Conservation (phyloP, 2,797 vertebrate genomes). For the Hephaestus fuliginosus region DNA sequence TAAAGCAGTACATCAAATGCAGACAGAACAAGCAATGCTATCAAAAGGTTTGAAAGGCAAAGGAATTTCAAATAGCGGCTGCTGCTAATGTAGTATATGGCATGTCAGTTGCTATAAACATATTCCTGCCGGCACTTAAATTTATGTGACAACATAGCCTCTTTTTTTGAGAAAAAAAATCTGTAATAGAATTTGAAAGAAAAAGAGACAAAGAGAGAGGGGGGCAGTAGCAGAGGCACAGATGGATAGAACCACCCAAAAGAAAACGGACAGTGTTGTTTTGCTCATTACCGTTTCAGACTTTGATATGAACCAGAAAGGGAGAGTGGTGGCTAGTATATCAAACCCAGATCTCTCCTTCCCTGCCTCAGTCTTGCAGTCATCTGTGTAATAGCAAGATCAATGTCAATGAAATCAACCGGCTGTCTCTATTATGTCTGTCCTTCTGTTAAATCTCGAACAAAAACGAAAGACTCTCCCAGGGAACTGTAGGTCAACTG, state of each 20-base stretch:
- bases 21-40: constrained; percentile 43
- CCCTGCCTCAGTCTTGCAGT: constrained; percentile 59
- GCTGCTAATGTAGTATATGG: constrained; percentile 22
- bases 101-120: constrained; percentile 40
- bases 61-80: constrained; percentile 19
- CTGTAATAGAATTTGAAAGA: constrained; percentile 34
- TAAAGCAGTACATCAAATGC: constrained; percentile 51
- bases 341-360: constrained; percentile 69
- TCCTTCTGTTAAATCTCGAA: constrained; percentile 70
- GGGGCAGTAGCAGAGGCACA: constrained; percentile 57
- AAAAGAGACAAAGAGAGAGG: background rate
- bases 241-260: constrained; percentile 78
- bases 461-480: constrained; percentile 42
- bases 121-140: constrained; percentile 4
- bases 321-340: constrained; percentile 50
- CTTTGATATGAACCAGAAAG: constrained; percentile 75
- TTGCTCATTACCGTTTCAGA: constrained; percentile 68
- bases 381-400: constrained; percentile 75
- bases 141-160: constrained; percentile 13
- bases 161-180: constrained; percentile 12
- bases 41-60: constrained; percentile 26
- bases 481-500: constrained; percentile 48
- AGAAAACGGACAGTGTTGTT: constrained; percentile 75
- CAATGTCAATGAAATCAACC: constrained; percentile 74
- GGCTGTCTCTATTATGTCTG: constrained; percentile 65